A percentile compares a stretch with the other conserved stretches of the same genome.
Conservation (phyloP, 2,797 vertebrate species). For the Carapus acus region DNA sequence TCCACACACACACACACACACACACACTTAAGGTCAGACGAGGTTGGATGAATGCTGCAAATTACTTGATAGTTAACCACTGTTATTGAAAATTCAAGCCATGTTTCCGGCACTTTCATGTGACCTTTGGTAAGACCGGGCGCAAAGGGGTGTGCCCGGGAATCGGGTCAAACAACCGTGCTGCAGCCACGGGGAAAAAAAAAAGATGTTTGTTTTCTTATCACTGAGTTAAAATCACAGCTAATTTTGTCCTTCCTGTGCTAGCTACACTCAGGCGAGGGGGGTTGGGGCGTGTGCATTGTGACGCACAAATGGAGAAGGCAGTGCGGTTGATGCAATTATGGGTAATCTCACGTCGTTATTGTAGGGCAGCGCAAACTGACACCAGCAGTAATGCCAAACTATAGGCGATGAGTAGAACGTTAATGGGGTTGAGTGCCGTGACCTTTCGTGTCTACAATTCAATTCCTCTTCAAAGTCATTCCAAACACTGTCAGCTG, state of each 20-base stretch:
- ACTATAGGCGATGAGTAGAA: constrained; percentile 26
- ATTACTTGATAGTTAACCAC: constrained; percentile 47
- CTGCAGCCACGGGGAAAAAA: constrained; percentile 11
- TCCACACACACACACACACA: constrained; percentile 35
- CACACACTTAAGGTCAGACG: too few relatives aligned
- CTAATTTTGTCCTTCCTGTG: constrained; percentile 60
- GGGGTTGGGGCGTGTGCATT: too few relatives aligned
- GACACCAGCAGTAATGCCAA: constrained; percentile 19
- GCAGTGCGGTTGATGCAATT: not conserved
- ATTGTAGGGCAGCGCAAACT: constrained; percentile 10
- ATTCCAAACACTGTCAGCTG: constrained; percentile 31
- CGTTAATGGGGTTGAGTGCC: constrained; percentile 8
- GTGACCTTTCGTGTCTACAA: constrained; percentile 7
- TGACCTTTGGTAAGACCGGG: constrained; percentile 16
- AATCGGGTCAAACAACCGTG: constrained; percentile 44
- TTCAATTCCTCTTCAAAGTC: constrained; percentile 20
- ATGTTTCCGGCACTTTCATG: constrained; percentile 19
- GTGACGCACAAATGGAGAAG: too few relatives aligned
- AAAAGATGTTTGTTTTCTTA: constrained; percentile 59
- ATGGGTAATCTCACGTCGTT: constrained; percentile 23
- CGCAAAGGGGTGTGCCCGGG: constrained; percentile 43
- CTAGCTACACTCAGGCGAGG: constrained; percentile 13
- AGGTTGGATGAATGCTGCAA: constrained; percentile 44
- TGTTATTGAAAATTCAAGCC: constrained; percentile 41
- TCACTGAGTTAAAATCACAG: constrained; percentile 45